Conservation (phyloP, 1,140 invertebrate genomes). For the Aricia agestis region DNA sequence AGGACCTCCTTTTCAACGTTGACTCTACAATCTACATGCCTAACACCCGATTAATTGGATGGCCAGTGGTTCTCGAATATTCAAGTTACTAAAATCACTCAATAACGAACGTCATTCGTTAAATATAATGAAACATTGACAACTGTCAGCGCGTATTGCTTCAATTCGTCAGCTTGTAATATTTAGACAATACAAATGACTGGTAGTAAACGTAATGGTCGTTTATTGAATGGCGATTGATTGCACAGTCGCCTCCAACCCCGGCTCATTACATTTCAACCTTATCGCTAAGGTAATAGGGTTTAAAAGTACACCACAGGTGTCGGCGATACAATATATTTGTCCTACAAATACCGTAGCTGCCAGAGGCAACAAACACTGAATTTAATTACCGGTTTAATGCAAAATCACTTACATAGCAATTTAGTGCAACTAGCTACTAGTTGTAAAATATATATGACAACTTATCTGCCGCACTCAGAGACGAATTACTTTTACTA, state of each 20-base stretch:
- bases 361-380: constrained; percentile 5
- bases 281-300: not conserved
- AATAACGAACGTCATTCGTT: no score
- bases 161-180: not conserved
- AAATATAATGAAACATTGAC: not conserved
- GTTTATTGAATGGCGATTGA: not conserved
- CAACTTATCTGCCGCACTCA: no score
- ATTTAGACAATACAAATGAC: not conserved
- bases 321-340: not conserved
- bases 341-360: not conserved
- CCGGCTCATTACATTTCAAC: not conserved
- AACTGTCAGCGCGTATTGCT: not conserved
- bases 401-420: not conserved
- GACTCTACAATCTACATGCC: no score
- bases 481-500: no score
- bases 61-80: no score
- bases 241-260: not conserved
- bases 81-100: no score
- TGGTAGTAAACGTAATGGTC: constrained; percentile 2
- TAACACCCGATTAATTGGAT: no score
- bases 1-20: no score
- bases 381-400: constrained; percentile 7
- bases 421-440: no score
- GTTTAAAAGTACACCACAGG: not conserved
- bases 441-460: no score